Percentiles rank a stretch among this genome's conserved stretches.
Conservation (phyloP, 2,113 vertebrate species). For the Lagopus muta region DNA sequence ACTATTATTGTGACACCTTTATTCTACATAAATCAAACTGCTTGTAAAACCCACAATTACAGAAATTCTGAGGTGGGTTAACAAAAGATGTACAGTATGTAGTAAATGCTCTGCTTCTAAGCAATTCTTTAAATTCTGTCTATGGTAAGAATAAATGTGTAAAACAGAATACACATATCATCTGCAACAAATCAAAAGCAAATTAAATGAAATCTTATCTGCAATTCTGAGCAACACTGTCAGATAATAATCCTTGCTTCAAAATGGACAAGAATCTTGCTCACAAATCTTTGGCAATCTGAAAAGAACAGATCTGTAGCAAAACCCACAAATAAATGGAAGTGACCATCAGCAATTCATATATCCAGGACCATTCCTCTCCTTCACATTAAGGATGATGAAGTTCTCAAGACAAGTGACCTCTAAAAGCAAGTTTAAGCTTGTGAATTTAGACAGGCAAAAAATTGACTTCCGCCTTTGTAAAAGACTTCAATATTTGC, state of each 20-base stretch:
- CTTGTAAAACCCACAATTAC: neutral
- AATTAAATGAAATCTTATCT: neutral
- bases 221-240: conserved; percentile 18
- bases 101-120: conserved; percentile 40
- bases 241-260: conserved; percentile 16
- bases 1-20: conserved; percentile 15
- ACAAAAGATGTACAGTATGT: conserved; percentile 10
- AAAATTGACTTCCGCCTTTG: neutral
- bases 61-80: neutral
- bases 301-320: neutral
- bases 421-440: neutral
- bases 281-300: neutral
- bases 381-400: neutral
- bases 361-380: neutral
- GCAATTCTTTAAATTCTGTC: neutral
- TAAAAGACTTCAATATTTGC: neutral
- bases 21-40: conserved; percentile 28
- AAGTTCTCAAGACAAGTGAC: neutral
- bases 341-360: neutral
- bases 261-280: neutral
- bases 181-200: conserved; percentile 11
- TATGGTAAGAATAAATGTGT: neutral
- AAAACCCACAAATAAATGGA: neutral
- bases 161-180: neutral
- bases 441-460: neutral